phyloP scores from a whole-genome alignment of 2,888 invertebrate species.

The Caradrina kadenii region DNA sequence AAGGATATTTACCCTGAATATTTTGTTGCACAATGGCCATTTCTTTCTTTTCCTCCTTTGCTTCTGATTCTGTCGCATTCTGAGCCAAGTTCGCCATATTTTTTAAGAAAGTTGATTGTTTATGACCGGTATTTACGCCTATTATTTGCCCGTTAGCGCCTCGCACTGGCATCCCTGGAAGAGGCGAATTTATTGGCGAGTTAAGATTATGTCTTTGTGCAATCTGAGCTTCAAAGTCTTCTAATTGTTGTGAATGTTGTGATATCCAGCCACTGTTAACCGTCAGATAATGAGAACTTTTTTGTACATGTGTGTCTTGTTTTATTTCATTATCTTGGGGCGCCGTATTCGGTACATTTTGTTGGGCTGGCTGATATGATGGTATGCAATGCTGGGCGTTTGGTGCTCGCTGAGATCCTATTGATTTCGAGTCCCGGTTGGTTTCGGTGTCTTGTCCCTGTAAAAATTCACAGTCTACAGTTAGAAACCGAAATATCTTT shows the following conservation, averaged over 20 bases:
- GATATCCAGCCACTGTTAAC: constrained; percentile 88
- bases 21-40: constrained; percentile 62
- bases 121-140: constrained; percentile 88
- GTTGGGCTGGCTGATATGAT: constrained; percentile 71
- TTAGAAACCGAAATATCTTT: neutral
- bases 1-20: constrained; percentile 71
- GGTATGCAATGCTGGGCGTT: constrained; percentile 72
- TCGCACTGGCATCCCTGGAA: constrained; percentile 84
- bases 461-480: constrained; percentile 62
- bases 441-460: constrained; percentile 81
- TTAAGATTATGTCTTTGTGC: constrained; percentile 73
- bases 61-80: constrained; percentile 71
- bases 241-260: constrained; percentile 84
- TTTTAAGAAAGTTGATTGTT: constrained; percentile 76
- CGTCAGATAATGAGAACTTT: constrained; percentile 86
- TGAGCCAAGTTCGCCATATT: constrained; percentile 70
- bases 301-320: constrained; percentile 82
- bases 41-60: constrained; percentile 81
- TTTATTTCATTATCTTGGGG: constrained; percentile 78
- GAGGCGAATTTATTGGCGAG: constrained; percentile 68
- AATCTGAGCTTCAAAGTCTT: constrained; percentile 71
- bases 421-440: constrained; percentile 76
- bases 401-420: constrained; percentile 72
- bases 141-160: constrained; percentile 91
- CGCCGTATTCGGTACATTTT: constrained; percentile 70